Percentiles rank a stretch among this genome's conserved stretches.
Evolutionary conservation across 2,888 invertebrate species (phyloP).

Genomic region (Cheilosia urbana): DNA sequence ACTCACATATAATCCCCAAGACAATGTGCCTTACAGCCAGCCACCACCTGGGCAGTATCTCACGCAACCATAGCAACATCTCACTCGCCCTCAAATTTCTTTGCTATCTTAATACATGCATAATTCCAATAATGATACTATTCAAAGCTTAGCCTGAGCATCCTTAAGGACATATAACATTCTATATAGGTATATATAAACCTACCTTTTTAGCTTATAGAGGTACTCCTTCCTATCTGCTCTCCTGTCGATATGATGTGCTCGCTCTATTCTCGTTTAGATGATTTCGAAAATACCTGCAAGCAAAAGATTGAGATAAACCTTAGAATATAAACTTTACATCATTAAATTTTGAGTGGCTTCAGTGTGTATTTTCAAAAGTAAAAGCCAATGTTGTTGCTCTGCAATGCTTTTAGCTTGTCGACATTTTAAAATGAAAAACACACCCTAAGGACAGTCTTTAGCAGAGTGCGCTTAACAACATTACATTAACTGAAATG

Average conservation of each 20-base stretch:
- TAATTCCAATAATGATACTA: slow-evolving; percentile 75
- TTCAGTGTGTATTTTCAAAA: slow-evolving; percentile 49
- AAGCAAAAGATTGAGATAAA: slow-evolving; percentile 74
- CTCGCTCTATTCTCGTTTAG: slow-evolving; percentile 18
- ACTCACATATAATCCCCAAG: slow-evolving; percentile 55
- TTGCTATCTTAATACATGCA: slow-evolving; percentile 69
- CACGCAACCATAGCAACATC: slow-evolving; percentile 56
- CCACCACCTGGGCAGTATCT: slow-evolving; percentile 70
- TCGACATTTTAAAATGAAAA: slow-evolving; percentile 63
- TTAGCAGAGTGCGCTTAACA: slow-evolving; percentile 62
- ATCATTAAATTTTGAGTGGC: slow-evolving; percentile 74
- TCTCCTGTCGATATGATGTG: slow-evolving; percentile 31
- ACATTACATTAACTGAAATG: slow-evolving; percentile 63
- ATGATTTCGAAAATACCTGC: slow-evolving; percentile 66
- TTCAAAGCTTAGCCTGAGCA: slow-evolving; percentile 68
- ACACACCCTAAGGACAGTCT: slow-evolving; percentile 58
- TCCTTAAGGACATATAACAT: slow-evolving; percentile 52
- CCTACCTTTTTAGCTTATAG: slow-evolving; percentile 69
- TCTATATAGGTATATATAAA: slow-evolving; percentile 27
- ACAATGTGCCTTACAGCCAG: slow-evolving; percentile 61
- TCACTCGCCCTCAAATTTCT: slow-evolving; percentile 12
- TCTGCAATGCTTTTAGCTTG: slow-evolving; percentile 27
- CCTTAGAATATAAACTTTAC: slow-evolving; percentile 72
- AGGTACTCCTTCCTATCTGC: slow-evolving; percentile 9
- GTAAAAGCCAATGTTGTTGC: slow-evolving; percentile 9